phyloP scores from a whole-genome alignment of 2,113 vertebrate species.

The Mus spicilegus region DNA sequence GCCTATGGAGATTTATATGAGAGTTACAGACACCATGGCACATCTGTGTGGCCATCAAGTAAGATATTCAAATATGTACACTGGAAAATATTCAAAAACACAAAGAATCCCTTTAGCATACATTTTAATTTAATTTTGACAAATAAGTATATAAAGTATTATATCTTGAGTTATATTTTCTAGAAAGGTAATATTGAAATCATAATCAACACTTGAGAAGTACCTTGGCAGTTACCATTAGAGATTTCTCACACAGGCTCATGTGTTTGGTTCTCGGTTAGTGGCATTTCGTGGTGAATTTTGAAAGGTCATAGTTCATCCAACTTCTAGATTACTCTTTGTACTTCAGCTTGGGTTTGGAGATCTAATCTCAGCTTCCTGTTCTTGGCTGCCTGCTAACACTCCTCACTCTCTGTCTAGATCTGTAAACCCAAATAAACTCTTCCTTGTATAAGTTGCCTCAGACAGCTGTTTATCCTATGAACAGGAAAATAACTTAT shows the following conservation, averaged over 20 bases:
- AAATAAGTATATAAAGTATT: neutral
- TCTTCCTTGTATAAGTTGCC: neutral
- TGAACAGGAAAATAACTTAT: neutral
- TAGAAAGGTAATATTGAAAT: neutral
- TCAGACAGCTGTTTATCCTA: neutral
- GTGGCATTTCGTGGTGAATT: neutral
- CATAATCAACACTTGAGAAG: neutral
- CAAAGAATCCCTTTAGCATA: neutral
- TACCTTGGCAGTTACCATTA: neutral
- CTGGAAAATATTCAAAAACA: neutral
- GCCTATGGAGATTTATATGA: neutral
- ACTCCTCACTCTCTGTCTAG: neutral
- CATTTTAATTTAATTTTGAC: neutral
- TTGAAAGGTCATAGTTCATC: neutral
- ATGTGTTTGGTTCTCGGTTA: neutral
- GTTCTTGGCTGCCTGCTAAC: neutral
- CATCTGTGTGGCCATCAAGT: accelerated
- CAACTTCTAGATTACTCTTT: neutral
- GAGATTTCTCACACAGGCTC: neutral
- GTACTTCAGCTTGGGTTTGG: neutral
- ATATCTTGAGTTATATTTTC: neutral
- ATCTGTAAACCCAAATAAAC: neutral
- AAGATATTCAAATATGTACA: conserved; percentile 28
- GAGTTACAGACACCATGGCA: neutral
- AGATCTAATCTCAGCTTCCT: neutral